These are phyloP conservation scores for Chirona hameri DNA, from an alignment of 2,888 invertebrate genomes.

Conservation along the genomic window DNA sequence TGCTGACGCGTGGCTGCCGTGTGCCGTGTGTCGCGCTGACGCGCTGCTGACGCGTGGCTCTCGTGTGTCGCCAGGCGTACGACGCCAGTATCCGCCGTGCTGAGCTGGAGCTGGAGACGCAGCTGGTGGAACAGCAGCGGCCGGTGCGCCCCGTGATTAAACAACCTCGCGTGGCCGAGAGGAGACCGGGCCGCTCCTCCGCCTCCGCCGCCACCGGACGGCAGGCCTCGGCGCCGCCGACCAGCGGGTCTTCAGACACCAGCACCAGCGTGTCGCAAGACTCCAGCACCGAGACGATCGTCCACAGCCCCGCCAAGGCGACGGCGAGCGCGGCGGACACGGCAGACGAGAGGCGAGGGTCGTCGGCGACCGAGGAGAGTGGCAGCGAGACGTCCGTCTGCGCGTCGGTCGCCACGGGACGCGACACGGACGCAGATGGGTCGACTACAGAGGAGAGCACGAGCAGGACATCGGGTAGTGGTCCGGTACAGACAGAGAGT, in stretches of 20 bases:
- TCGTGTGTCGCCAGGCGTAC: conserved; percentile 31
- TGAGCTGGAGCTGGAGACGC: conserved; percentile 37
- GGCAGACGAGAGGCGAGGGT: neutral
- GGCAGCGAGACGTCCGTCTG: neutral
- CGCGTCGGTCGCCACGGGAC: neutral
- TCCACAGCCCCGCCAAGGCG: conserved; percentile 36
- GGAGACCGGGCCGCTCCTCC: conserved; percentile 11
- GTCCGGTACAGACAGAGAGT: too few relatives aligned
- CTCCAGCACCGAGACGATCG: conserved; percentile 38
- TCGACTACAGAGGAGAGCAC: neutral
- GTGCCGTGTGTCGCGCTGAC: neutral
- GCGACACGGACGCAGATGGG: too few relatives aligned
- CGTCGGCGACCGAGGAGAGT: neutral
- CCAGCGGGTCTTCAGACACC: conserved; percentile 33
- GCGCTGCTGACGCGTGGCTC: too few relatives aligned
- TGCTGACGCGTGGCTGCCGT: neutral
- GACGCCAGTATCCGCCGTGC: conserved; percentile 39
- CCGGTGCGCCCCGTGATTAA: conserved; percentile 39
- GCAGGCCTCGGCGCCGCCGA: conserved; percentile 29
- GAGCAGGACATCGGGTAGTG: neutral
- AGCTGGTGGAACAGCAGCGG: conserved; percentile 36
- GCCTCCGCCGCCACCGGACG: conserved; percentile 8
- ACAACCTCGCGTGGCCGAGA: conserved; percentile 37
- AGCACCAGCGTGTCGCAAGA: conserved; percentile 35
- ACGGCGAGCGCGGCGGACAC: neutral